Percentiles rank a stretch among this genome's conserved stretches.
These are phyloP conservation scores for Peromyscus maniculatus DNA, from an alignment of 2,113 vertebrate species.

Conservation along the genomic window DNA sequence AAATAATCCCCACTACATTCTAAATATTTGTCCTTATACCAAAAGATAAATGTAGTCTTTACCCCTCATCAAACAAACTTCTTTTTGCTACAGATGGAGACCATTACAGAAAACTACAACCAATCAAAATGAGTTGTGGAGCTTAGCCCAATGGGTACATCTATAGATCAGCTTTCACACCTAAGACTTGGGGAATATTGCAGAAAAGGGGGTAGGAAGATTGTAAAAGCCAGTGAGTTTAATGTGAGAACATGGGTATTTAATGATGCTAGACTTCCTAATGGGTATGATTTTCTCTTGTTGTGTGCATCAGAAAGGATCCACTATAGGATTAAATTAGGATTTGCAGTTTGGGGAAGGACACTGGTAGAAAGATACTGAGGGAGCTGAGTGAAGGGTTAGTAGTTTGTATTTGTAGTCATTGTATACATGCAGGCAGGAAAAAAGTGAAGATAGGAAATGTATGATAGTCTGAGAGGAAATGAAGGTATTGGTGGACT, in stretches of 20 bases:
- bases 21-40: not conserved
- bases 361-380: not conserved
- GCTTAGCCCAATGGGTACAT: too few species aligned
- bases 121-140: not conserved
- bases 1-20: not conserved
- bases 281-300: not conserved
- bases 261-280: not conserved
- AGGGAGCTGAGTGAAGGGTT: not conserved
- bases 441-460: not conserved
- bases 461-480: not conserved
- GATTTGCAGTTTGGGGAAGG: not conserved
- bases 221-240: not conserved
- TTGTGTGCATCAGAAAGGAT: not conserved
- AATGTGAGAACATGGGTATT: not conserved
- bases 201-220: not conserved
- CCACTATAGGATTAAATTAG: not conserved
- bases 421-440: not conserved
- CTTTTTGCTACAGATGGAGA: not conserved
- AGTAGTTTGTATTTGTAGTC: not conserved
- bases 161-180: not conserved
- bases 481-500: not conserved
- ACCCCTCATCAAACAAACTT: not conserved
- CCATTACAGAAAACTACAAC: not conserved
- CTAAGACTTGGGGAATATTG: not conserved
- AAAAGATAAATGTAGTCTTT: not conserved